Evolutionary conservation across 53 echinoderm and acorn worm genomes (phyloP).

Genomic region (Paelopatides confundens): DNA sequence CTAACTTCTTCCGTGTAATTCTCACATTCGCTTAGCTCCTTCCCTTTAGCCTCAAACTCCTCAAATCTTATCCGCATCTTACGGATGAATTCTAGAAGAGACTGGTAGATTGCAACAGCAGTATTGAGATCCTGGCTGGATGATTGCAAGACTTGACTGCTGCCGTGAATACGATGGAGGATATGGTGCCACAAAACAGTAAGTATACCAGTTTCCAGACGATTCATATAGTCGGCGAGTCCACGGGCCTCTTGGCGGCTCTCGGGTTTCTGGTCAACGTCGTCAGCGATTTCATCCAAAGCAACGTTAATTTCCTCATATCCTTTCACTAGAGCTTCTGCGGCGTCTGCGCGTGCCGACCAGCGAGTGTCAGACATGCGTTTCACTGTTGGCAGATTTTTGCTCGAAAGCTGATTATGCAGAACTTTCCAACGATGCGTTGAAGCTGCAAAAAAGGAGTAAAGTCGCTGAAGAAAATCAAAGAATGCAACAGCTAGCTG

Average conservation of each 20-base stretch:
- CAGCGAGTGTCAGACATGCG: not conserved
- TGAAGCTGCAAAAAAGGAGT: conserved; percentile 5
- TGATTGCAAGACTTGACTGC: not conserved
- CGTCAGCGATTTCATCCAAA: not conserved
- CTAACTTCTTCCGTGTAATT: not conserved
- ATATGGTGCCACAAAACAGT: not conserved
- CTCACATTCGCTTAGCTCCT: too few species aligned
- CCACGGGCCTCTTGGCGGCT: too few species aligned
- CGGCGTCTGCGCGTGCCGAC: not conserved
- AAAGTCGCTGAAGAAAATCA: not conserved
- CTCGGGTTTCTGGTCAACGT: not conserved
- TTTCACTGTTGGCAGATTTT: not conserved
- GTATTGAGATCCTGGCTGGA: not conserved
- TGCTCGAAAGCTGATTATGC: not conserved
- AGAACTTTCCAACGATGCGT: not conserved
- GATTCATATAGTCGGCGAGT: not conserved
- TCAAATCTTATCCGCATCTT: not conserved
- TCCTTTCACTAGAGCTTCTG: not conserved
- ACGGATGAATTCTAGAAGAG: not conserved
- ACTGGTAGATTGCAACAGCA: conserved; percentile 9
- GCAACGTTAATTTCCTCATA: not conserved
- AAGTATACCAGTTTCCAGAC: not conserved
- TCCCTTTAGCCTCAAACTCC: too few species aligned
- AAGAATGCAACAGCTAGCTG: too few species aligned
- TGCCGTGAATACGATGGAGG: not conserved